phyloP scores from a whole-genome alignment of 92 coral and sea anemone species.

The Parazoanthus atlanticus region DNA sequence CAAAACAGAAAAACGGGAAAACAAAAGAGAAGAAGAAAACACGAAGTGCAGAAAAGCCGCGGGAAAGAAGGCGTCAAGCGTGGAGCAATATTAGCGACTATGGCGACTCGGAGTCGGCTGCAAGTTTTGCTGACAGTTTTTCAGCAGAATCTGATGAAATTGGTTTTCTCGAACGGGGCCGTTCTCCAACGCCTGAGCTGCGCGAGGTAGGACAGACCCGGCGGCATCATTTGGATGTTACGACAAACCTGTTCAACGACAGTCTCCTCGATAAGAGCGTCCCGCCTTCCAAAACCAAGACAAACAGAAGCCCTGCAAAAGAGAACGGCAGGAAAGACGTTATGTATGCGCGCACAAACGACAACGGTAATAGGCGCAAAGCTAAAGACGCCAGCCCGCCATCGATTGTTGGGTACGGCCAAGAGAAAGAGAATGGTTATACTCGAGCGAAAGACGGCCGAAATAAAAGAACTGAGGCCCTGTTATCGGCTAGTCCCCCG shows the following conservation, averaged over 20 bases:
- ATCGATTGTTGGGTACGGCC: constrained; percentile 46
- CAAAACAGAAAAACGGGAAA: constrained; percentile 43
- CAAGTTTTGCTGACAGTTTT: constrained; percentile 47
- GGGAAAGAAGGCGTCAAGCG: constrained; percentile 67
- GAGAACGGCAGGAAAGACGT: constrained; percentile 25
- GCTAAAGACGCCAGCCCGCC: constrained; percentile 50
- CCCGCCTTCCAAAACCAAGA: constrained; percentile 55
- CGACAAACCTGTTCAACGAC: constrained; percentile 80
- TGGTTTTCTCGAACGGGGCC: constrained; percentile 87
- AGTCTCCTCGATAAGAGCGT: constrained; percentile 66
- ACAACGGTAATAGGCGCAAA: constrained; percentile 5
- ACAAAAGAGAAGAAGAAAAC: constrained; percentile 6
- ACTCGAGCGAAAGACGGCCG: constrained; percentile 47
- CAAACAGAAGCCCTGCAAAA: constrained; percentile 24
- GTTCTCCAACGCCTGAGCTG: constrained; percentile 97
- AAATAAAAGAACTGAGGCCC: not conserved
- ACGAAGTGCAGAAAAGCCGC: constrained; percentile 46
- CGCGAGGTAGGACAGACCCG: constrained; percentile 81
- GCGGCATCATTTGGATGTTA: constrained; percentile 93
- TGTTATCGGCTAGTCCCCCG: constrained; percentile 34
- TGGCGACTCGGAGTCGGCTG: constrained; percentile 54
- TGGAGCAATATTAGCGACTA: constrained; percentile 66
- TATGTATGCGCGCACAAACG: not conserved
- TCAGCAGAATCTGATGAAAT: constrained; percentile 54
- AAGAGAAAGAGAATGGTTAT: constrained; percentile 53